Conservation (phyloP, 2,888 invertebrate species). For the Limnephilus lunatus region DNA sequence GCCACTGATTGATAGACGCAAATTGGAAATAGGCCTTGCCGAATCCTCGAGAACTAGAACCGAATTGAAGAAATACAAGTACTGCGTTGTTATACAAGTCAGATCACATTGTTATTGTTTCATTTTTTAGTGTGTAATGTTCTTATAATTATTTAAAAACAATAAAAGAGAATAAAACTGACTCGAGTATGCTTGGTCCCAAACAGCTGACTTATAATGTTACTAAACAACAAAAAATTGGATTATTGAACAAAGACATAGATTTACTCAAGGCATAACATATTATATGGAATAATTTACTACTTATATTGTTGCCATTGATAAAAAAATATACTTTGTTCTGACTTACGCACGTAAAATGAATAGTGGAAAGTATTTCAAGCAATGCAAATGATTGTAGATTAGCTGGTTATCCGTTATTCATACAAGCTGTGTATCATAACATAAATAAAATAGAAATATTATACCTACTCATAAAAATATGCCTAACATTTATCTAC, state of each 20-base stretch:
- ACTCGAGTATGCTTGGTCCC: not conserved
- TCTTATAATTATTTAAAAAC: not conserved
- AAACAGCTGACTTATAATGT: not conserved
- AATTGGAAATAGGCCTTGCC: constrained; percentile 79
- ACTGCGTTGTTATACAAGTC: not conserved
- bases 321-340: no score
- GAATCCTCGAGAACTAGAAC: constrained; percentile 33
- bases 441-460: no score
- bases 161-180: not conserved
- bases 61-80: not conserved
- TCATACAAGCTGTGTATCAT: no score
- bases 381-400: no score
- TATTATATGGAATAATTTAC: not conserved
- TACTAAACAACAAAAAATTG: not conserved
- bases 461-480: no score
- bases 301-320: not conserved
- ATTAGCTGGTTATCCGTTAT: no score
- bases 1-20: constrained; percentile 84
- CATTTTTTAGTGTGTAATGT: not conserved
- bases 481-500: no score
- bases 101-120: not conserved
- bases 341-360: no score
- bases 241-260: no score
- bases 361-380: no score
- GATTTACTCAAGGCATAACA: not conserved